Conservation (phyloP, 2,113 vertebrate species). For the Nothoprocta pentlandii region DNA sequence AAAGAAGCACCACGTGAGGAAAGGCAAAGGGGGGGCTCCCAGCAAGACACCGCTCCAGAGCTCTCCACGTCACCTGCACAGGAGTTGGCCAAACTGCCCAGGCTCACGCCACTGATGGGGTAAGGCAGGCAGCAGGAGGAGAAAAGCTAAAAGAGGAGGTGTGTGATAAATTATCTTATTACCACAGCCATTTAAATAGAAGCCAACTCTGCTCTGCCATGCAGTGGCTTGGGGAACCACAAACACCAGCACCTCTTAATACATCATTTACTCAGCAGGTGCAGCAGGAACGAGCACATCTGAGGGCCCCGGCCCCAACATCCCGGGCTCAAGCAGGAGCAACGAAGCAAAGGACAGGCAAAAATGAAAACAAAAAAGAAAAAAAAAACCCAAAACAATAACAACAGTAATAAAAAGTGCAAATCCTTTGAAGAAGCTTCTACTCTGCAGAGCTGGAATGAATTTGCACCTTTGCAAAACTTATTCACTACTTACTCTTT, state of each 20-base stretch:
- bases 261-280: background rate
- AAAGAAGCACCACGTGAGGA: background rate
- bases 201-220: background rate
- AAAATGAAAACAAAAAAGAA: background rate
- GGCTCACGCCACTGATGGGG: background rate
- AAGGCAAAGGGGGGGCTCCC: background rate
- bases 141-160: background rate
- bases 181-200: background rate
- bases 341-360: background rate
- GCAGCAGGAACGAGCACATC: background rate
- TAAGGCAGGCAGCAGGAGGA: rapidly evolving
- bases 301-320: rapidly evolving
- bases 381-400: no score
- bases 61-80: background rate
- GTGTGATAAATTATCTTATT: background rate
- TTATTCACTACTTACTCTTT: background rate
- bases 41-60: background rate
- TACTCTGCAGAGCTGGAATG: background rate
- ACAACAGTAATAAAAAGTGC: background rate
- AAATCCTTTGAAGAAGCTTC: background rate
- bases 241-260: background rate
- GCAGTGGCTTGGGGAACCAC: background rate
- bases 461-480: background rate
- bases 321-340: background rate
- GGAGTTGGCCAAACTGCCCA: background rate